A percentile compares a stretch with the other conserved stretches of the same genome.
Conservation (phyloP, 2,888 invertebrate species). For the Pachliopta kotzebuea region DNA sequence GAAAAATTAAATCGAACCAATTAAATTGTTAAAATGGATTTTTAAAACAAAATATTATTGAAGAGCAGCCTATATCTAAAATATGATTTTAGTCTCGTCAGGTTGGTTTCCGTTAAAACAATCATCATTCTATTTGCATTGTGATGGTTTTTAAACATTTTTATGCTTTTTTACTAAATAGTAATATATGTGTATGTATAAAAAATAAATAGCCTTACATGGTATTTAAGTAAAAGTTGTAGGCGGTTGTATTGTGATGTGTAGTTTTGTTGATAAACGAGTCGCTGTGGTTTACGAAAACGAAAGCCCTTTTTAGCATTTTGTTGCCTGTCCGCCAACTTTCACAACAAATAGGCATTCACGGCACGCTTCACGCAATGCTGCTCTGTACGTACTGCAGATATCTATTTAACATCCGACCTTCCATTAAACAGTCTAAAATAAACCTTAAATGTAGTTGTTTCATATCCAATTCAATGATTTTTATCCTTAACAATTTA, state of each 20-base stretch:
- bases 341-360: constrained; percentile 62
- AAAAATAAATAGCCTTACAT: not conserved
- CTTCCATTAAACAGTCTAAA: constrained; percentile 6
- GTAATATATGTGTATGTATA: not conserved
- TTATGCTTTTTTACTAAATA: not conserved
- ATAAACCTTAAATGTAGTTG: constrained; percentile 1
- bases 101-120: not conserved
- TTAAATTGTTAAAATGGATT: not conserved
- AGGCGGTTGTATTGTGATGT: too few species aligned
- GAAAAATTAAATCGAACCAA: not conserved
- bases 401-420: constrained; percentile 12
- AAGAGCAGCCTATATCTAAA: too few species aligned
- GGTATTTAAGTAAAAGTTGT: constrained; percentile 5
- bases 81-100: not conserved
- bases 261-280: not conserved
- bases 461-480: constrained; percentile 4
- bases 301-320: constrained; percentile 51
- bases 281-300: constrained; percentile 36
- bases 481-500: not conserved
- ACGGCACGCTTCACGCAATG: constrained; percentile 51
- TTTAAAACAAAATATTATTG: too few species aligned
- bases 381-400: constrained; percentile 39
- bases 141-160: not conserved
- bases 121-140: not conserved
- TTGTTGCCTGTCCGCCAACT: constrained; percentile 52